These are phyloP conservation scores for Periphyllus acericola DNA, from an alignment of 2,888 invertebrate genomes.

Conservation along the genomic window DNA sequence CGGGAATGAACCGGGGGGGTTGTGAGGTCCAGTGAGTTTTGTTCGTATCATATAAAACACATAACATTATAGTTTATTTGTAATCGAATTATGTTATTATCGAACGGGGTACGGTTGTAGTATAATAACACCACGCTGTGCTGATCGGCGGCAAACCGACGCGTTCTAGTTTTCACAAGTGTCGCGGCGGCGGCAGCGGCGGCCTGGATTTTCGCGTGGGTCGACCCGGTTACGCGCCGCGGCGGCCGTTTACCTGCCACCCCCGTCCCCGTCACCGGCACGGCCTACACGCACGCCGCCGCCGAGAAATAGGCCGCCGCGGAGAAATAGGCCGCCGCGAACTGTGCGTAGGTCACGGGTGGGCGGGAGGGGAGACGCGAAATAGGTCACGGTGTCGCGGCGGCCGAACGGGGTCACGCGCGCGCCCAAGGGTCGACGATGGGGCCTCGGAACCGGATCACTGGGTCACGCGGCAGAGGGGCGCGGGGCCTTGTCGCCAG, in stretches of 20 bases:
- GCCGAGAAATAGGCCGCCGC: not conserved
- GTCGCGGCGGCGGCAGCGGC: not conserved
- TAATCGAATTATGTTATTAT: too few relatives aligned
- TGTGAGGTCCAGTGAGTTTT: too few relatives aligned
- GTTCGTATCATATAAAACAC: too few relatives aligned
- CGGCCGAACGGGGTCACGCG: conserved; percentile 2
- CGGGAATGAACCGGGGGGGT: too few relatives aligned
- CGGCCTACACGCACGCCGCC: not conserved
- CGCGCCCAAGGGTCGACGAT: not conserved
- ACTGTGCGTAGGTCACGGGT: not conserved
- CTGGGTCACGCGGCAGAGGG: conserved; percentile 30
- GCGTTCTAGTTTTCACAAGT: not conserved
- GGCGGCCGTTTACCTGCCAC: not conserved
- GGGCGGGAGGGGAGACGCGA: not conserved
- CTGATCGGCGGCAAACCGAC: not conserved
- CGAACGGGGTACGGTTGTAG: too few relatives aligned
- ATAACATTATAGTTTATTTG: too few relatives aligned
- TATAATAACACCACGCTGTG: not conserved
- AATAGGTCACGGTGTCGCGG: conserved; percentile 42
- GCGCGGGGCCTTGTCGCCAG: not conserved
- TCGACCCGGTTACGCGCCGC: not conserved
- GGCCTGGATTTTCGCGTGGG: conserved; percentile 15
- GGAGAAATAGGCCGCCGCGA: conserved; percentile 26
- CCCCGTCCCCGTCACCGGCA: not conserved
- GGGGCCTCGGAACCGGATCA: conserved; percentile 51